Evolutionary conservation across 2,113 vertebrate genomes (phyloP), one percentile per base, ranked within the genome.

Genomic region (Python bivittatus): DNA sequence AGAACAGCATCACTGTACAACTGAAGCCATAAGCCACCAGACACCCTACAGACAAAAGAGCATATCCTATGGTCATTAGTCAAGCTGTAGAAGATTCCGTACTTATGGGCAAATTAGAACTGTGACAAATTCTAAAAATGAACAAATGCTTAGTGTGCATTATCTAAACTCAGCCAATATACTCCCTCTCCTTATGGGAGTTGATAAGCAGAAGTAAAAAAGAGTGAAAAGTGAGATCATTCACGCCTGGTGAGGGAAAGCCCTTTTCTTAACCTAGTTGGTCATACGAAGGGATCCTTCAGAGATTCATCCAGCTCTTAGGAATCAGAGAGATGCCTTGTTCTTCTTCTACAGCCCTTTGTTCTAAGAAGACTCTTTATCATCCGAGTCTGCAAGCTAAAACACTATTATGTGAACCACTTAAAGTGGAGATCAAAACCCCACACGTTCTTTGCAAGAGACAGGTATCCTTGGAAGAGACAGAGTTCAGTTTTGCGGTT

Each of bases 361-460:
- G 38, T 52, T 86, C 48, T 54, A 57, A 53, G 60, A 58, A 79
- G 33, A n/a, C 7, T 61, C 64, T 72, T 53, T 48, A 44, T 79
- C 91, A 92, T 25, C 64, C 33, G 4, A 20, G 23, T 53, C 54
- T 92, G 68, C 42, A 93, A 96, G 88, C 96, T 94, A 93, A 79
- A 91, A 54, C 29, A 61, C 90, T 68, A 2, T 60, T 94, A 88
- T 68, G 91, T 93, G 93, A 94, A 68, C 87, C 52, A 7, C 91
- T 95, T 86, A 93, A 92, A 92, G 88, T 52, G 60, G 60, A 94
- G 88, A 84, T 88, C 84, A 91, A 79, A 86, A 92, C 90, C n/a
- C 0, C 6, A 88, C 93, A 93, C 86, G 90, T 90, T 86, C 89
- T 72, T 60, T 83, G 90, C 20, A 0, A 0, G 52, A 95, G 94